Percentiles rank a stretch among this genome's conserved stretches.
Conservation (phyloP, 2,888 invertebrate species). For the Hipparchia sbordonii region DNA sequence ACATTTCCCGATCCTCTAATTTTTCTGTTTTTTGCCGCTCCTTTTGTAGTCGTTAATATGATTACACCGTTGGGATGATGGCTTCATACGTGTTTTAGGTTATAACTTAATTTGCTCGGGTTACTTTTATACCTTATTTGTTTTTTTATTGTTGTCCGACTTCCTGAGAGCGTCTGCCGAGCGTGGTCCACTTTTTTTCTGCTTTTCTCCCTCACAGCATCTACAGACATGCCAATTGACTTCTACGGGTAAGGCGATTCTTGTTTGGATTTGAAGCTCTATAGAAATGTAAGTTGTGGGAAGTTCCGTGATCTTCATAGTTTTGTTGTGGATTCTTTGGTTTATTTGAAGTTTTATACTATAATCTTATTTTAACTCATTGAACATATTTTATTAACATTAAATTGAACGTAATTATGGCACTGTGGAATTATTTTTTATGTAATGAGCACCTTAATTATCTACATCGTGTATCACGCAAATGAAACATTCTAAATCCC, state of each 20-base stretch:
- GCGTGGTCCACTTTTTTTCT: constrained; percentile 66
- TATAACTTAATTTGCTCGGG: constrained; percentile 82
- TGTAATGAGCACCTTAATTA: no score
- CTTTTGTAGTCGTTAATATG: constrained; percentile 84
- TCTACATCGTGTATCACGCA: no score
- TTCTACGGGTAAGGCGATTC: background rate
- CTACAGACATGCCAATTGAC: constrained; percentile 10
- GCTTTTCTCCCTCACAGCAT: constrained; percentile 35
- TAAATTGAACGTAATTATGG: no score
- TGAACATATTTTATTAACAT: no score
- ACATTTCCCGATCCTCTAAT: constrained; percentile 83
- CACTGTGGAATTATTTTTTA: no score
- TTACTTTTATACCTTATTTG: constrained; percentile 66
- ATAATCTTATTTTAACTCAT: no score
- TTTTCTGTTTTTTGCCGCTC: constrained; percentile 80
- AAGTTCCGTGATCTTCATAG: no score
- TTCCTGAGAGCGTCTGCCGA: constrained; percentile 80
- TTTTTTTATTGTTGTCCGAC: constrained; percentile 79
- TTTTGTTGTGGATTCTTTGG: no score
- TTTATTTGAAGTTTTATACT: no score
- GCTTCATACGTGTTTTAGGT: constrained; percentile 83
- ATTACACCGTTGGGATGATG: constrained; percentile 82
- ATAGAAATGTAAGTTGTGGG: no score
- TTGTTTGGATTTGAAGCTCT: background rate
- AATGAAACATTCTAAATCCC: no score